Evolutionary conservation across 2,797 vertebrate species (phyloP).

Genomic region (Sebastes miniatus): DNA sequence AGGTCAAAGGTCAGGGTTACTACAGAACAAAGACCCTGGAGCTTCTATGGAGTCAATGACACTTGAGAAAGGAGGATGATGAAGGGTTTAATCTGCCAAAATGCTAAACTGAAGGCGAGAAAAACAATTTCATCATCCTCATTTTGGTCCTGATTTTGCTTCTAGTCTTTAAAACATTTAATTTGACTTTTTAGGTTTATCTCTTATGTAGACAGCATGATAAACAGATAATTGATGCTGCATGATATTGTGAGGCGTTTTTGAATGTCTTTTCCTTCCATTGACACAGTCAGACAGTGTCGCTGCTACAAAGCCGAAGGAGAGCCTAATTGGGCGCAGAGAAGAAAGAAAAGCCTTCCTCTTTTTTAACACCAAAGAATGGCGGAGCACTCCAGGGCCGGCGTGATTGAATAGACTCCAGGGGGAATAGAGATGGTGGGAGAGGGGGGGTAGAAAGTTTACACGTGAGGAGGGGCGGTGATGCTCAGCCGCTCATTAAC

Average conservation of each 20-base stretch:
- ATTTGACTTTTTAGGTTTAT: not conserved
- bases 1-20: slow-evolving; percentile 31
- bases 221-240: slow-evolving; percentile 6
- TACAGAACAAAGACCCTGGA: not conserved
- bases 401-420: slow-evolving; percentile 75
- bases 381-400: slow-evolving; percentile 65
- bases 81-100: not conserved
- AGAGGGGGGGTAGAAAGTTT: slow-evolving; percentile 32
- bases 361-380: slow-evolving; percentile 71
- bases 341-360: slow-evolving; percentile 72
- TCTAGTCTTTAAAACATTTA: not conserved
- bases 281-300: slow-evolving; percentile 44
- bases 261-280: slow-evolving; percentile 51
- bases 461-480: slow-evolving; percentile 61
- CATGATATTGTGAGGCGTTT: slow-evolving; percentile 56
- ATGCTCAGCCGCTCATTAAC: slow-evolving; percentile 77
- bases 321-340: slow-evolving; percentile 75
- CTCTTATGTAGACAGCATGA: slow-evolving; percentile 1
- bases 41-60: slow-evolving; percentile 1
- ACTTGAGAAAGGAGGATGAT: slow-evolving; percentile 11
- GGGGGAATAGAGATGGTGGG: slow-evolving; percentile 51
- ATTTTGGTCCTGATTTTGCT: not conserved
- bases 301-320: slow-evolving; percentile 55
- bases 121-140: not conserved
- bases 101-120: not conserved